These are phyloP conservation scores for Salvelinus alpinus DNA, from an alignment of 2,113 vertebrate species.

Conservation along the genomic window DNA sequence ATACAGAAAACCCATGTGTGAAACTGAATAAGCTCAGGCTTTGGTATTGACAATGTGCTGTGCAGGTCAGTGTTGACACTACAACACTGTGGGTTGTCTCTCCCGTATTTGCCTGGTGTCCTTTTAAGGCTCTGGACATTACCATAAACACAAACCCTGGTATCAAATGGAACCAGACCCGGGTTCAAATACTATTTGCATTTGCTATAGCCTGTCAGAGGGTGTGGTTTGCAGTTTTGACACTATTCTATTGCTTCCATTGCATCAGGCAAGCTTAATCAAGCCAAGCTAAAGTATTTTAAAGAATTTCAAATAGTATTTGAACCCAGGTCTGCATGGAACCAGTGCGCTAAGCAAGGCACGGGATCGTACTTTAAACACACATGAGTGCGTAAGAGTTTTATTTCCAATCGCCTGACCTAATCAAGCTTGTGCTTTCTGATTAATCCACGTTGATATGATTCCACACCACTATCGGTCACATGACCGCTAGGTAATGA, in stretches of 20 bases:
- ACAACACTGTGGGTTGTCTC: slow-evolving; percentile 11
- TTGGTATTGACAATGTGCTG: too few relatives aligned
- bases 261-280: too few relatives aligned
- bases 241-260: too few relatives aligned
- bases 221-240: too few relatives aligned
- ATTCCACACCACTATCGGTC: slow-evolving; percentile 40
- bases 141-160: slow-evolving; percentile 23
- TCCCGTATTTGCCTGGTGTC: slow-evolving; percentile 22
- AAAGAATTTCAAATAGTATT: too few relatives aligned
- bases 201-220: too few relatives aligned
- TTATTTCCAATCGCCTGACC: slow-evolving; percentile 24
- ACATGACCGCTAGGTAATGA: slow-evolving; percentile 23
- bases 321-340: slow-evolving; percentile 25
- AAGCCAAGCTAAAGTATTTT: too few relatives aligned
- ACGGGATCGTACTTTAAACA: not conserved
- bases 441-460: slow-evolving; percentile 43
- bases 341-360: not conserved
- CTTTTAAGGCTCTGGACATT: slow-evolving; percentile 13
- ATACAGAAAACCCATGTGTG: not conserved
- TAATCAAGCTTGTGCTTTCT: slow-evolving; percentile 45
- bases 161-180: slow-evolving; percentile 16
- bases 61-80: slow-evolving; percentile 28
- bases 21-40: not conserved
- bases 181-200: too few relatives aligned
- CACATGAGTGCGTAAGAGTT: not conserved